Base-by-base conservation (phyloP, 2,113 vertebrate genomes). In the Paralichthys olivaceus region DNA sequence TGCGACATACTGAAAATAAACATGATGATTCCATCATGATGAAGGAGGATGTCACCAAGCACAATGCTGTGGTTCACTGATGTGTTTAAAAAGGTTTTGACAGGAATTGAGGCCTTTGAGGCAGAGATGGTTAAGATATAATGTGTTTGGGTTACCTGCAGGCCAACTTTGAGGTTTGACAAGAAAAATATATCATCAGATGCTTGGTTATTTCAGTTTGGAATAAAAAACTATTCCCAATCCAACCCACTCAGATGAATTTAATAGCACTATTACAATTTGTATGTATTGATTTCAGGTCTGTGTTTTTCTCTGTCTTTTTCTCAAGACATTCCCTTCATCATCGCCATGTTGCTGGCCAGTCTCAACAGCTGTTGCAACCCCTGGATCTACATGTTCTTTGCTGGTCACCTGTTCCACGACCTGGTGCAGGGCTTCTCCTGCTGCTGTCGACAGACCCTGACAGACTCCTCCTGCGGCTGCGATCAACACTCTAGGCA, bases 311-410 rank as follows among this genome's bases (percentile, higher is more conserved):
- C 40, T 71, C 13, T 49, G 12, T 54, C 1, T 75, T 9, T 80
- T 0, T 86, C 56, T 20, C 1, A 45, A 98, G 97, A 95, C 53
- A 93, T 93, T 0, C 91, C 95, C 1, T 98, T 98, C 91, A 96
- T 97, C 94, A 97, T 98, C 0, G 94, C 95, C 88, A 97, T 97
- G 95, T 91, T 98, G 49, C 90, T 98, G 88, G 97, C 96, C 86
- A 98, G 96, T 82, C 95, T 98, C 75, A 98, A 98, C 94, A 98
- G 96, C 93, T 98, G 97, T 92, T 98, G 96, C 79, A 98, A 98
- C 91, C 97, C 97, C 22, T 98, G 97, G 97, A 98, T 98, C 94
- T 98, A 98, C 94, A 95, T 98, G 96, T 94, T 96, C 32, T 98
- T 98, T 84, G 96, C 95, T 0, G 96, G 96, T 20, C 96, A 97